Evolutionary conservation across 2,113 vertebrate genomes (phyloP), one percentile per base, ranked within the genome.

Genomic region (Erinaceus europaeus): DNA sequence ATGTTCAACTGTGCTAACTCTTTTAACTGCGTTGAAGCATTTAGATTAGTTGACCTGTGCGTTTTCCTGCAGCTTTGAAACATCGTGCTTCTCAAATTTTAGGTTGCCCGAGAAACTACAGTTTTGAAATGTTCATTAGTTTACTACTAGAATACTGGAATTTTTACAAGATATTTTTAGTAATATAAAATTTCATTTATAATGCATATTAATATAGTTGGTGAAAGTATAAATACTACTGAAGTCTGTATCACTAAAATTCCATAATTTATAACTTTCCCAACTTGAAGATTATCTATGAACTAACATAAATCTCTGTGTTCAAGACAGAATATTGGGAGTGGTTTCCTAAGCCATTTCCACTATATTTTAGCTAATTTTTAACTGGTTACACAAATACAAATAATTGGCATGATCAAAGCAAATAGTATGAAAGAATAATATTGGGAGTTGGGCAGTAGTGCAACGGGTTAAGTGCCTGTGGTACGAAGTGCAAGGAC

Each of bases 131-230:
- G n/a, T 32, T 53, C 23, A 52, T 76, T 75, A 46, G 25, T 48
- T 72, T 55, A 84, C 32, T 52, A 61, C 34, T 71, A 71, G 48
- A 76, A 52, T 59, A 38, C 36, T 34, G 57, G 9, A 69, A 62
- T 53, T 74, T 92, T 59, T 81, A 17, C 17, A 73, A 72, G 48
- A 65, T n/a, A n/a, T n/a, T n/a, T n/a, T n/a, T n/a, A n/a, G n/a
- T 81, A 52, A 44, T 20, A 15, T 53, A 25, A 34, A 38, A 57
- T 78, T 9, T 32, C 55, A 57, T 68, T 82, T 90, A 42, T 78
- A 68, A 67, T 36, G 86, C 72, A 77, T 73, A 68, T 48, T 65
- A 86, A 62, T 62, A 75, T 69, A 88, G 77, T 81, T 67, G 81
- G 21, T 84, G 40, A 78, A 71, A 65, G 38, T 48, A 9, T 73